Evolutionary conservation across 92 coral and sea anemone genomes (phyloP).

Genomic region (Umimayanthus kanabou): DNA sequence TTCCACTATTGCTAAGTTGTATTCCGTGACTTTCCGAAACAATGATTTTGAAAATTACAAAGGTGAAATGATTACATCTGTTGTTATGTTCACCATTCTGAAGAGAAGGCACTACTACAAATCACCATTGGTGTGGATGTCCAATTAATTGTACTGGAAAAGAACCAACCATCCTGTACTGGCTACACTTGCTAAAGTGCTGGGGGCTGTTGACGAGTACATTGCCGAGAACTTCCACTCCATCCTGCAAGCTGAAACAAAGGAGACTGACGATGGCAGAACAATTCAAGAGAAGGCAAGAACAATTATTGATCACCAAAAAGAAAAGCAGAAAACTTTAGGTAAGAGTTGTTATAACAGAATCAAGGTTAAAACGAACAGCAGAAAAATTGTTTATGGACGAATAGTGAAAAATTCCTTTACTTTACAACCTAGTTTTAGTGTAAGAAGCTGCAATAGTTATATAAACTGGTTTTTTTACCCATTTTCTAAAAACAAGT

Average conservation of each 20-base stretch:
- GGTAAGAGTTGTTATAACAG: no score
- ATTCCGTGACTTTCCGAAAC: constrained; percentile 45
- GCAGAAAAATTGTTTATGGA: no score
- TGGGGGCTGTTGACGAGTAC: constrained; percentile 43
- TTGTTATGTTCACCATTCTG: constrained; percentile 59
- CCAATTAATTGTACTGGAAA: constrained; percentile 59
- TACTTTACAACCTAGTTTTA: no score
- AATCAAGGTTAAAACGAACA: no score
- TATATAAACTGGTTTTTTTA: no score
- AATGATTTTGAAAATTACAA: constrained; percentile 50
- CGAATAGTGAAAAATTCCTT: no score
- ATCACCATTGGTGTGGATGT: constrained; percentile 67
- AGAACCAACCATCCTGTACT: constrained; percentile 23
- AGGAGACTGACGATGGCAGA: constrained; percentile 38
- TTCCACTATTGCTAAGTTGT: constrained; percentile 53
- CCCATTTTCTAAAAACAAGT: no score
- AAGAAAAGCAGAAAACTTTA: no score
- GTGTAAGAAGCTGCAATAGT: no score
- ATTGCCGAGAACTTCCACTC: constrained; percentile 51
- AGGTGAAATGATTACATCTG: constrained; percentile 59
- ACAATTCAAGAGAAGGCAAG: constrained; percentile 34
- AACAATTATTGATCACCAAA: background rate
- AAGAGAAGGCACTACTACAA: constrained; percentile 57
- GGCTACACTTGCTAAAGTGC: background rate
- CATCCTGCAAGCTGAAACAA: constrained; percentile 38